Base-by-base conservation (phyloP, 1,140 invertebrate species). In the Oreohelix idahoensis region DNA sequence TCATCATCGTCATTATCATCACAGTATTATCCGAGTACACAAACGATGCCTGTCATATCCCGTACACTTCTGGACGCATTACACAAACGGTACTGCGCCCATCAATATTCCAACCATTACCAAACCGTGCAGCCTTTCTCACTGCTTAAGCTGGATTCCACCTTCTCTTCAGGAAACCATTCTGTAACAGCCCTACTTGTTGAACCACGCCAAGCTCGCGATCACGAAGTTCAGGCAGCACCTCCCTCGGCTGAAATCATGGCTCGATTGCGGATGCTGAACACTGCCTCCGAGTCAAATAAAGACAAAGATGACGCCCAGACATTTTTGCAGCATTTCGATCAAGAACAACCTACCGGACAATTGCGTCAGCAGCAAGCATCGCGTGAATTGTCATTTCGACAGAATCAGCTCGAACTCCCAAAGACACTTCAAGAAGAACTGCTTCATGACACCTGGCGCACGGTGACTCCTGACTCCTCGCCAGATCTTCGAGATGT, bases 31-130 rank as follows among this genome's bases (percentile, higher is more conserved):
- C 0, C 53, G 26, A 69, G 82, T 35, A n/a, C 75, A 11, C 76
- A 80, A 39, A 85, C 84, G 23, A 38, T 85, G 76, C 84, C 84
- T 0, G 70, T 83, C 38, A 85, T 86, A 36, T 86, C 84, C 45
- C 78, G 79, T n/a, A 86, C 84, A 26, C 74, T 86, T n/a, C 58
- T 86, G 36, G 85, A 86, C 76, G 84, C 83, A 1, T 53, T 86
- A 53, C 85, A 86, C 39, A 86, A 86, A 58, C 84, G 81, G 15
- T 86, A 86, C 84, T 86, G 84, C 58, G 23, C 84, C 49, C 81
- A 85, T 58, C 84, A 86, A 76, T 87, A 86, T 73, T 74, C 81
- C 29, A 10, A 4, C n/a, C 29, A 77, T 0, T 75, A 58, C 70
- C 35, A 71, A 26, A 39, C 58, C 15, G 13, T 73, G 13, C 79